These are phyloP conservation scores for Macrotus californicus DNA, from an alignment of 2,113 vertebrate genomes.

Conservation along the genomic window DNA sequence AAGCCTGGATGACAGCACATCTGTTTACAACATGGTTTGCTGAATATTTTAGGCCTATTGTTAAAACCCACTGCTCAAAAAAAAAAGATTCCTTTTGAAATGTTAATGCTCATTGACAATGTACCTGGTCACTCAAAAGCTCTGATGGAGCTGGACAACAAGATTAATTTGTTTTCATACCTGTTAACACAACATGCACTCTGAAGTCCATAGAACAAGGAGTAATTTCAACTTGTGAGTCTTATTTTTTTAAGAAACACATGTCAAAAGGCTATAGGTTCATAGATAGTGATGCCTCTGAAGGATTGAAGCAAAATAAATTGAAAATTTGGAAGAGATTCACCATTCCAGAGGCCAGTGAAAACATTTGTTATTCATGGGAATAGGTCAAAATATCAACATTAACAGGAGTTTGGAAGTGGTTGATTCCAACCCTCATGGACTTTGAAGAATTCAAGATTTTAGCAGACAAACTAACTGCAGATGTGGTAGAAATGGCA, in stretches of 20 bases:
- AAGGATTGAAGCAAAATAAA: no score
- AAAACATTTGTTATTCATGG: background rate
- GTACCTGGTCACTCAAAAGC: background rate
- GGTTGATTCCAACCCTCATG: background rate
- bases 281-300: background rate
- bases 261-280: background rate
- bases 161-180: background rate
- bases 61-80: background rate
- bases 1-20: no score
- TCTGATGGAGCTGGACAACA: no score
- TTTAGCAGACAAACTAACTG: background rate
- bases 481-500: background rate
- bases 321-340: background rate
- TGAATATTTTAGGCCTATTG: background rate
- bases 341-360: background rate
- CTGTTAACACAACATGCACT: background rate
- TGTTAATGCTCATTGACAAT: background rate
- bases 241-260: background rate
- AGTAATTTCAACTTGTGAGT: background rate
- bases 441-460: background rate
- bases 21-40: background rate
- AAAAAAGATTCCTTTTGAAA: background rate
- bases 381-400: background rate
- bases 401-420: background rate
- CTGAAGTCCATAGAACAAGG: background rate